A percentile compares a stretch with the other conserved stretches of the same genome.
These are phyloP conservation scores for Brachyopa scutellaris DNA, from an alignment of 2,888 invertebrate genomes.

Conservation along the genomic window DNA sequence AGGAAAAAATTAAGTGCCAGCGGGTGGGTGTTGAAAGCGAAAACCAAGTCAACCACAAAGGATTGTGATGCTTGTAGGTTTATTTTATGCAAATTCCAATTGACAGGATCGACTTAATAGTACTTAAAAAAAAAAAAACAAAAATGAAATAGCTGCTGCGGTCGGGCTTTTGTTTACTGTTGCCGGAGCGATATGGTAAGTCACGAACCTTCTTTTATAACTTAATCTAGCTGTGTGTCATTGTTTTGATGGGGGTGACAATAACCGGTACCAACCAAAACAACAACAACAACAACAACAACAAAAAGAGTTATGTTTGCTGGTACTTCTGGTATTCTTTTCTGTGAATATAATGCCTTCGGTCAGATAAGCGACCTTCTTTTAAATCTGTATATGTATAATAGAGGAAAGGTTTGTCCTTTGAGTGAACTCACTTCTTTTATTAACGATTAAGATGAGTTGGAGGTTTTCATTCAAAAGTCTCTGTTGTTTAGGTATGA, in stretches of 20 bases:
- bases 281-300: too few relatives aligned
- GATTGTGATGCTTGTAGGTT: conserved; percentile 8
- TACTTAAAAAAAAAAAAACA: conserved; percentile 1
- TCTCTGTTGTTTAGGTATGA: conserved; percentile 13
- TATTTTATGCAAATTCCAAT: conserved; percentile 27
- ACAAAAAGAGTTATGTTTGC: background rate
- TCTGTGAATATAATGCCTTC: background rate
- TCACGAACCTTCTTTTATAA: conserved; percentile 18
- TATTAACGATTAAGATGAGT: background rate
- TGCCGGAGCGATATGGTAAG: background rate
- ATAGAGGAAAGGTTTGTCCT: background rate
- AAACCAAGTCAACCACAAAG: background rate
- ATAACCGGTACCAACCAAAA: background rate
- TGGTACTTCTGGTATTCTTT: background rate
- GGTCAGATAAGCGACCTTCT: background rate
- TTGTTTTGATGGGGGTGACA: conserved; percentile 13
- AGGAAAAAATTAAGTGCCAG: background rate
- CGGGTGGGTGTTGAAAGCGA: background rate
- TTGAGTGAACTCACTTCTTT: background rate
- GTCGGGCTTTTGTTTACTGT: conserved; percentile 1
- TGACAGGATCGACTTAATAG: conserved; percentile 4
- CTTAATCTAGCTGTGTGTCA: conserved; percentile 7
- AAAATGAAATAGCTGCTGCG: background rate
- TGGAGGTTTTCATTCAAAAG: background rate
- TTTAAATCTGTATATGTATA: background rate